phyloP scores from a whole-genome alignment of 2,113 vertebrate genomes.

The Merops nubicus region DNA sequence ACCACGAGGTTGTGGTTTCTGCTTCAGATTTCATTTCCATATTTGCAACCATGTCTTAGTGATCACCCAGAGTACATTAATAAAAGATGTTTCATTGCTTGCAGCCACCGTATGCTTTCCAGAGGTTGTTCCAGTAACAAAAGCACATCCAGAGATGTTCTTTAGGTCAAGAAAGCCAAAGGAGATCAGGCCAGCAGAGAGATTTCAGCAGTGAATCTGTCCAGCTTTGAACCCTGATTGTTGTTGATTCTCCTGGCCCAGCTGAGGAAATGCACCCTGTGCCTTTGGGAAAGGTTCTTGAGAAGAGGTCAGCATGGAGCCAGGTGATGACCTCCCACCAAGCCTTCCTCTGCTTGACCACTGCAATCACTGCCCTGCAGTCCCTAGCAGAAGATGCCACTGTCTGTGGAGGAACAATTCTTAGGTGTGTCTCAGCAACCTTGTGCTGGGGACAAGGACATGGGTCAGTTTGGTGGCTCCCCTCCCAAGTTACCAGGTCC shows the following conservation, averaged over 20 bases:
- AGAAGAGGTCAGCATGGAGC: background rate
- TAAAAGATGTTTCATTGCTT: background rate
- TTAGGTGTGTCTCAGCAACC: too few relatives aligned
- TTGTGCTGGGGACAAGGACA: background rate
- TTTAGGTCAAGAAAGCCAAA: background rate
- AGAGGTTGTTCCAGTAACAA: background rate
- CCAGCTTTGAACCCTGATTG: background rate
- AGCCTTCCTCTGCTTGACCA: background rate
- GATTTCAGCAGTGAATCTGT: background rate
- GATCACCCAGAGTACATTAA: background rate
- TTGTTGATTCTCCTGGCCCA: background rate
- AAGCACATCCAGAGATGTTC: background rate
- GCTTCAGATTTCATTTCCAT: background rate
- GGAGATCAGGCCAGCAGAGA: background rate
- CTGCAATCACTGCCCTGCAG: rapidly evolving
- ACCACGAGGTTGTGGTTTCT: background rate
- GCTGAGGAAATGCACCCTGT: background rate
- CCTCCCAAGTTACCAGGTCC: background rate
- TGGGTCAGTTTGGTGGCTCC: background rate
- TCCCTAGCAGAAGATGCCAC: background rate
- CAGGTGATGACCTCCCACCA: background rate
- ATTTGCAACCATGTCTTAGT: background rate
- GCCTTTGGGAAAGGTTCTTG: background rate
- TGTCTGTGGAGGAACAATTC: background rate
- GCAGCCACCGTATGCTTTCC: background rate